Base-by-base conservation (phyloP, 2,797 vertebrate genomes). In the Centropyge bicolor region DNA sequence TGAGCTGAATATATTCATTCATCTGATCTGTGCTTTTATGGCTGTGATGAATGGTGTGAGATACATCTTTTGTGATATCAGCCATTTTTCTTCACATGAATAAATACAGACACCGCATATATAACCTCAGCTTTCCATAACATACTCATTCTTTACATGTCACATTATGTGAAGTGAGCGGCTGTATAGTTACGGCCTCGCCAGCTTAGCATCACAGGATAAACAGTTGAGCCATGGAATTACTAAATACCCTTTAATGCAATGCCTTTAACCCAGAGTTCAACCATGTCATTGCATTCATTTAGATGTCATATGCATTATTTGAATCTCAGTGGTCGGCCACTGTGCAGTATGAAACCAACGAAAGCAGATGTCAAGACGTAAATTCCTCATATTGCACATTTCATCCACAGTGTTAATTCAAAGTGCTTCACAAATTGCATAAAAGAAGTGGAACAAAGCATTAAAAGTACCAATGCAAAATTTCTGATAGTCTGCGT, bases 181-280 rank as follows among this genome's bases (percentile, higher is more conserved):
- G 49, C 20, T 24, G 11, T 27, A 41, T 38, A 36, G 31, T 60
- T 56, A 49, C 11, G 60, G n/a, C 46, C 19, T 35, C 55, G 45
- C 20, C 51, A 71, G 68, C 61, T 80, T 66, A 41, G 49, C 35
- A 41, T 73, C 54, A 59, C 4, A 35, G 41, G 46, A 76, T 76
- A 59, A 76, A 75, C 19, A 20, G 14, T 70, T 80, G 20, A 76
- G 35, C 56, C 45, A 19, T 22, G 22, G 52, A 52, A 36, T 20
- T 35, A 45, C 45, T 4, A 52, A 45, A 79, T 6, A 77, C 24
- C 65, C 11, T 22, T 14, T 62, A 62, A 60, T 56, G 22, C 27
- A 20, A 7, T 24, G 31, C 56, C 31, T 59, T 73, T n/a, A 38
- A 68, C 45, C 6, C n/a, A 59, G 24, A 64, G 63, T 55, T 84